phyloP scores from a whole-genome alignment of 2,797 vertebrate genomes.

The Hybognathus amarus region DNA sequence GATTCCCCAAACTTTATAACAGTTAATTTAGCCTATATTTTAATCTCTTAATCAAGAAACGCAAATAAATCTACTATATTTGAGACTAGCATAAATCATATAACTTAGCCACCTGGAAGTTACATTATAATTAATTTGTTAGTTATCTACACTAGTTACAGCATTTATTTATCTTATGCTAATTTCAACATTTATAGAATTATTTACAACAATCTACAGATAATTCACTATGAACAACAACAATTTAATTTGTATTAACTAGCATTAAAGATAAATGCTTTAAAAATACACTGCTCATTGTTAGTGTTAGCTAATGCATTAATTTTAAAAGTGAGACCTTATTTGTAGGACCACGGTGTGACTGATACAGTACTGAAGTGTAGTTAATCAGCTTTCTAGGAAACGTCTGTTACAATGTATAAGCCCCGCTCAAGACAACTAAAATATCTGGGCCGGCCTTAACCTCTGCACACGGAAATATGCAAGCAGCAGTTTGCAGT shows the following conservation, averaged over 20 bases:
- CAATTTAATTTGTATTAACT: too few relatives aligned
- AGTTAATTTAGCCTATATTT: neutral
- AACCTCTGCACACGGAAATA: conserved; percentile 1
- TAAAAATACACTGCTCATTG: neutral
- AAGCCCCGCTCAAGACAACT: conserved; percentile 23
- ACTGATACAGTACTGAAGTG: neutral
- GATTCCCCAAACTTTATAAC: too few relatives aligned
- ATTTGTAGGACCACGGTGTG: neutral
- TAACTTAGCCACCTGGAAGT: neutral
- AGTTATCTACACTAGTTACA: neutral
- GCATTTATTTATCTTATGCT: neutral
- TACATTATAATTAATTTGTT: neutral
- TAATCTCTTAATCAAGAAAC: neutral
- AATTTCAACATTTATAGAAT: neutral
- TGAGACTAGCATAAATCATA: neutral
- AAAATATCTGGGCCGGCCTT: conserved; percentile 35
- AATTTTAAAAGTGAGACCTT: neutral
- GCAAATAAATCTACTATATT: neutral
- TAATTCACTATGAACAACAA: neutral
- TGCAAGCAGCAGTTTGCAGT: conserved; percentile 1
- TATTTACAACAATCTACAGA: neutral
- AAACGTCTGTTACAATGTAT: conserved; percentile 21
- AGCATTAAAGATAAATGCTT: neutral
- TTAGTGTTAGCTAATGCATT: neutral
- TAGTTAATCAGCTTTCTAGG: conserved; percentile 37